Evolutionary conservation across 2,113 vertebrate genomes (phyloP).

Genomic region (Corvus moneduloides): DNA sequence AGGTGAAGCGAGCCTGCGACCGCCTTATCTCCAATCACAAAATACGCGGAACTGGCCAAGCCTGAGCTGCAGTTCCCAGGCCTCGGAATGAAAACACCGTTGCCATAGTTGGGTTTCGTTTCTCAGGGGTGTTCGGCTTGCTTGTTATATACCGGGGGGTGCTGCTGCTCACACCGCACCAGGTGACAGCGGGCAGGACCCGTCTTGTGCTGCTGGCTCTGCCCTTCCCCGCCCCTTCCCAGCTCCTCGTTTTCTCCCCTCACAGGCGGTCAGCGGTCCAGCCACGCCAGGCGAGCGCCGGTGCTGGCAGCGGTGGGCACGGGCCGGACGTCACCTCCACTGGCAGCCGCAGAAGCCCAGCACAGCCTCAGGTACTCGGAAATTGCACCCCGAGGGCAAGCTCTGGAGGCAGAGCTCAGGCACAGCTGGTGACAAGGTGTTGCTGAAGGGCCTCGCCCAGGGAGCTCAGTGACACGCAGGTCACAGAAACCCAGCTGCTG

Average conservation of each 20-base stretch:
- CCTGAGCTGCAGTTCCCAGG: neutral
- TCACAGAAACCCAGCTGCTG: neutral
- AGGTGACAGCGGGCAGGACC: rapidly evolving
- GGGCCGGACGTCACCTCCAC: neutral
- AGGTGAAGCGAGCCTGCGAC: neutral
- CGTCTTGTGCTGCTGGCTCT: rapidly evolving
- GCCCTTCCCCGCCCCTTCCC: neutral
- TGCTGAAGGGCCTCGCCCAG: rapidly evolving
- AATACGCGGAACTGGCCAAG: neutral
- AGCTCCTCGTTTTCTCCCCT: neutral
- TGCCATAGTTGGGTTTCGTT: rapidly evolving
- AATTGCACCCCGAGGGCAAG: neutral
- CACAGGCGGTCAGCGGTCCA: rapidly evolving
- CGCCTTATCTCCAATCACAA: neutral
- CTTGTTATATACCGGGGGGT: rapidly evolving
- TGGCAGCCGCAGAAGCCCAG: neutral
- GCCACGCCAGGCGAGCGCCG: neutral
- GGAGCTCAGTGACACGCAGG: rapidly evolving
- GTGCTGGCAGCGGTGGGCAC: neutral
- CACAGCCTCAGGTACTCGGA: neutral
- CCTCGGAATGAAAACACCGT: rapidly evolving
- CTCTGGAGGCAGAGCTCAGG: neutral
- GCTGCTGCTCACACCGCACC: rapidly evolving
- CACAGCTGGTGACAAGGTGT: neutral
- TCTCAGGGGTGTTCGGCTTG: neutral